Evolutionary conservation across 2,797 vertebrate species (phyloP).

Genomic region (Hippocampus kuda): DNA sequence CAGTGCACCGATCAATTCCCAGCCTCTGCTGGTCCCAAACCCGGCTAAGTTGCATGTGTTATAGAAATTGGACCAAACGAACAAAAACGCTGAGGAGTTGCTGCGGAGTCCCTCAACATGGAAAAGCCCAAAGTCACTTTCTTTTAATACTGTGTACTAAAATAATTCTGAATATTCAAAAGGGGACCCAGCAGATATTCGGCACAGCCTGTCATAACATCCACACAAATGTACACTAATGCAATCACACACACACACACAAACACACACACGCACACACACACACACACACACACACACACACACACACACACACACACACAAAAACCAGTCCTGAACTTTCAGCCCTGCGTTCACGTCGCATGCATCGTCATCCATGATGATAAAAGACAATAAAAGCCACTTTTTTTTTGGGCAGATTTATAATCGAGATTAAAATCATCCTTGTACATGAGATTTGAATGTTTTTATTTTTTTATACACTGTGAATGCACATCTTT

Average conservation of each 20-base stretch:
- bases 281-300: not conserved
- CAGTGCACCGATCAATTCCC: too few species aligned
- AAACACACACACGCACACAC: not conserved
- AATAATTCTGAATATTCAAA: too few species aligned
- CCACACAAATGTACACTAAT: too few species aligned
- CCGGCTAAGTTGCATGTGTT: too few species aligned
- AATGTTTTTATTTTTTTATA: not conserved
- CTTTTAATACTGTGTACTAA: too few species aligned
- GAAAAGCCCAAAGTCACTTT: too few species aligned
- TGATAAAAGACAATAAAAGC: slow-evolving; percentile 24
- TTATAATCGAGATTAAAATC: not conserved
- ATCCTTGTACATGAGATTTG: not conserved
- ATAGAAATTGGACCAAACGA: too few species aligned
- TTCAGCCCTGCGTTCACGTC: slow-evolving; percentile 18
- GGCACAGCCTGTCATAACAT: too few species aligned
- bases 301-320: not conserved
- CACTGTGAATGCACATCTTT: not conserved
- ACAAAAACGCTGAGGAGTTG: too few species aligned
- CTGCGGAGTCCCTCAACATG: too few species aligned
- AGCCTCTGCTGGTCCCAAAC: too few species aligned
- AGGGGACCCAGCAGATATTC: too few species aligned
- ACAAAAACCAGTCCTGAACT: slow-evolving; percentile 16
- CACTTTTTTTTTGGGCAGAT: not conserved
- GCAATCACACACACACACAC: not conserved
- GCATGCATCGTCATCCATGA: slow-evolving; percentile 8